These are phyloP conservation scores for Aleiodes leptofemur DNA, from an alignment of 2,888 invertebrate species.

Conservation along the genomic window DNA sequence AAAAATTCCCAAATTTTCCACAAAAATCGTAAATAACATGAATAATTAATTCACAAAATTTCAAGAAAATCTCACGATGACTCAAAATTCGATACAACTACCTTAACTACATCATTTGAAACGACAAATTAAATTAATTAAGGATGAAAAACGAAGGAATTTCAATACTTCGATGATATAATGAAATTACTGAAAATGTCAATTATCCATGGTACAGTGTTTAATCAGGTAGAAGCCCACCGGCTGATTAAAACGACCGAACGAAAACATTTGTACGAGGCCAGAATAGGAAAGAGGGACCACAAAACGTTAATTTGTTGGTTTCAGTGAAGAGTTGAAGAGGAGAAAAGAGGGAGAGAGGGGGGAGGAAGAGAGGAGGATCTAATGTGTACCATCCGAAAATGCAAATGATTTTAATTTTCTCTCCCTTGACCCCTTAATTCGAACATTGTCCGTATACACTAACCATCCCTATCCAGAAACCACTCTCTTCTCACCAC, in stretches of 20 bases:
- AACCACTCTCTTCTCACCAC: background rate
- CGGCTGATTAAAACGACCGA: slow-evolving; percentile 23
- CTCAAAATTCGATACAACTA: no score
- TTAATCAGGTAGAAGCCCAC: slow-evolving; percentile 27
- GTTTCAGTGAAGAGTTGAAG: background rate
- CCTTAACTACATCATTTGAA: background rate
- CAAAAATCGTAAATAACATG: no score
- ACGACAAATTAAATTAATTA: slow-evolving; percentile 15
- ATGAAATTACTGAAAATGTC: slow-evolving; percentile 42
- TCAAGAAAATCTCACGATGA: no score
- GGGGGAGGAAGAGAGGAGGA: background rate
- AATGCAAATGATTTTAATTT: slow-evolving; percentile 56
- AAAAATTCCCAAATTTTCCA: no score
- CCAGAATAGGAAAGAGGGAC: slow-evolving; percentile 27
- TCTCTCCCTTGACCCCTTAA: background rate
- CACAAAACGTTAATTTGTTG: slow-evolving; percentile 47
- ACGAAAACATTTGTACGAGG: slow-evolving; percentile 23
- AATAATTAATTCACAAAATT: no score
- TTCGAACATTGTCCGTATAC: slow-evolving; percentile 5
- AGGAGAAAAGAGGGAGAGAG: no score
- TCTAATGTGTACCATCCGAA: slow-evolving; percentile 47
- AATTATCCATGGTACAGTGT: slow-evolving; percentile 33
- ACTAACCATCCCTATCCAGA: background rate
- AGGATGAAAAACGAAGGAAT: slow-evolving; percentile 25
- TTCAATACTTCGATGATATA: background rate